Percentiles rank a stretch among this genome's conserved stretches.
These are phyloP conservation scores for Epicampocera succincta DNA, from an alignment of 2,888 invertebrate species.

Conservation along the genomic window DNA sequence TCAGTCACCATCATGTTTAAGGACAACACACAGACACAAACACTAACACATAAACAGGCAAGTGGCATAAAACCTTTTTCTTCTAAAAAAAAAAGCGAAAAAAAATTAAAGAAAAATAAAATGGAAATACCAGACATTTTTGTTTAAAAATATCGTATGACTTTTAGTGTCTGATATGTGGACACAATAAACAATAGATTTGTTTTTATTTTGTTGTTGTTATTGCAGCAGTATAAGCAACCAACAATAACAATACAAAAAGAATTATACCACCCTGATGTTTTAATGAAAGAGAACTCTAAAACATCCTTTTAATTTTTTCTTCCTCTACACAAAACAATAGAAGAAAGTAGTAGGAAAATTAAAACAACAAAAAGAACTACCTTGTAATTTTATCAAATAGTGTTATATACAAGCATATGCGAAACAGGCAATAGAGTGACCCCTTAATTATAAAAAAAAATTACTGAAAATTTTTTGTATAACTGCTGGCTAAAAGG, in stretches of 20 bases:
- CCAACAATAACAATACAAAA: slow-evolving; percentile 15
- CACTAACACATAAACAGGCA: slow-evolving; percentile 4
- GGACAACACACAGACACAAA: slow-evolving; percentile 7
- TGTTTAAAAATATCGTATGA: slow-evolving; percentile 67
- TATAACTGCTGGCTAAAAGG: too few species aligned
- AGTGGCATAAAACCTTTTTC: slow-evolving; percentile 39
- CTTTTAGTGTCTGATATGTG: slow-evolving; percentile 64
- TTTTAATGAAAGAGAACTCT: slow-evolving; percentile 66
- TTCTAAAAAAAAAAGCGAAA: not conserved
- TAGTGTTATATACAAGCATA: too few species aligned
- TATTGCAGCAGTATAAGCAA: slow-evolving; percentile 7
- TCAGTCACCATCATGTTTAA: slow-evolving; percentile 27
- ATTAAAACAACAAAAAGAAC: slow-evolving; percentile 2
- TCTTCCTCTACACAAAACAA: slow-evolving; percentile 38
- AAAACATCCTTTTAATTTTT: slow-evolving; percentile 55
- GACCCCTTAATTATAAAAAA: too few species aligned
- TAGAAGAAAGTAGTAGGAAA: slow-evolving; percentile 10
- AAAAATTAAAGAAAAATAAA: slow-evolving; percentile 26
- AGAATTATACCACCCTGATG: slow-evolving; percentile 67
- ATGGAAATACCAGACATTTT: slow-evolving; percentile 61
- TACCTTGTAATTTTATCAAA: not conserved
- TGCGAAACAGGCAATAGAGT: too few species aligned
- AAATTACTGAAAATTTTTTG: too few species aligned
- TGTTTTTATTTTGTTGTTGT: slow-evolving; percentile 6
- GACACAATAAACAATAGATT: slow-evolving; percentile 62